phyloP scores from a whole-genome alignment of 1,140 invertebrate species.

The Hycleus cichorii region DNA sequence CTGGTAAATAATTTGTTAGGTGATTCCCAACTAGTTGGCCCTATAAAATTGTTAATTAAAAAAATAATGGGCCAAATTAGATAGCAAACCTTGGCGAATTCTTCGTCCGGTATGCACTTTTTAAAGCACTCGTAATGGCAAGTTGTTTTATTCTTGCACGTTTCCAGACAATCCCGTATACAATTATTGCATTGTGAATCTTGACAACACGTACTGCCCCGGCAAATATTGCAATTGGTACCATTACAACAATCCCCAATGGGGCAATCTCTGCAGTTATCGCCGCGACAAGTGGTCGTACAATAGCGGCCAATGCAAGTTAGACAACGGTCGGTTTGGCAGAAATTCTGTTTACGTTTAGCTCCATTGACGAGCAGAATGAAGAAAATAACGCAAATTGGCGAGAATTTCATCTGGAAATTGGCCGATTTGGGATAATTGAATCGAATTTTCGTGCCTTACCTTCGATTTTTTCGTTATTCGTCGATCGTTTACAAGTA shows the following conservation, averaged over 20 bases:
- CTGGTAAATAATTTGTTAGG: neutral
- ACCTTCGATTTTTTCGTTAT: neutral
- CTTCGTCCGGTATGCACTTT: neutral
- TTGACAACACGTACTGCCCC: constrained; percentile 3
- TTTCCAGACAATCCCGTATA: neutral
- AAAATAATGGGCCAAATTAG: neutral
- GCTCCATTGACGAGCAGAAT: neutral
- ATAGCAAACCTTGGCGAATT: too few species aligned
- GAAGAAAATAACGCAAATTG: neutral
- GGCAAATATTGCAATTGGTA: constrained; percentile 4
- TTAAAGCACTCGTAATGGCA: constrained; percentile 10
- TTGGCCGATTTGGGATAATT: neutral
- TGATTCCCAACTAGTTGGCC: neutral
- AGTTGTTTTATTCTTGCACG: neutral
- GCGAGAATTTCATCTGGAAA: constrained; percentile 4
- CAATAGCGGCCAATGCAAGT: constrained; percentile 8
- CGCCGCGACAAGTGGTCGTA: constrained; percentile 4
- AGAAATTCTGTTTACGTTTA: constrained; percentile 1
- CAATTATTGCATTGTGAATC: constrained; percentile 1
- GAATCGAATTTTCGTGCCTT: neutral
- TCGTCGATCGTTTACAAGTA: neutral
- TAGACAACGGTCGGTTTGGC: constrained; percentile 3
- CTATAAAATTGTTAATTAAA: neutral
- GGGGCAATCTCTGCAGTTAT: constrained; percentile 1
- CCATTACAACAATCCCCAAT: constrained; percentile 7